A percentile compares a stretch with the other conserved stretches of the same genome.
phyloP scores from a whole-genome alignment of 2,888 invertebrate genomes.

The Lagria hirta region DNA sequence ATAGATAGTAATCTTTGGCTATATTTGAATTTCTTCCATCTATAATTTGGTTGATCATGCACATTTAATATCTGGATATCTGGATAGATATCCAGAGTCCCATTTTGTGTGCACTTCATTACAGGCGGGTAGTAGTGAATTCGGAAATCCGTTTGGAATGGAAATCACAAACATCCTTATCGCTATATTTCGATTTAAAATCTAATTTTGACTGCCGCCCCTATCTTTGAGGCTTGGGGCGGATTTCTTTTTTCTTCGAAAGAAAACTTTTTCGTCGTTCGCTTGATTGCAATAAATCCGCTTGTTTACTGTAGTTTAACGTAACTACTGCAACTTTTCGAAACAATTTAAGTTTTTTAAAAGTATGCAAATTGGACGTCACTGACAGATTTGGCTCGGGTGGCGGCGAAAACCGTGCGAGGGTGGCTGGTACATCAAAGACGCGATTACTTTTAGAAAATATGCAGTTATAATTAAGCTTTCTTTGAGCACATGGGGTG shows the following conservation, averaged over 20 bases:
- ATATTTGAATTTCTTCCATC: slow-evolving; percentile 12
- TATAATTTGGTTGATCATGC: slow-evolving; percentile 5
- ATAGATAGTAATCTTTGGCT: slow-evolving; percentile 18
- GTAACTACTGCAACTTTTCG: slow-evolving; percentile 23
- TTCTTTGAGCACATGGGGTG: too few relatives aligned
- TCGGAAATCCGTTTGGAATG: slow-evolving; percentile 27
- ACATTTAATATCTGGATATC: slow-evolving; percentile 11
- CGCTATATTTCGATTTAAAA: slow-evolving; percentile 33
- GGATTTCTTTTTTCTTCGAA: slow-evolving; percentile 15
- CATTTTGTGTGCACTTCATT: slow-evolving; percentile 16
- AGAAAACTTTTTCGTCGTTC: slow-evolving; percentile 24
- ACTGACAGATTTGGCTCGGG: slow-evolving; percentile 18
- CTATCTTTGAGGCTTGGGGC: slow-evolving; percentile 28
- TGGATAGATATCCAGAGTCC: slow-evolving; percentile 8
- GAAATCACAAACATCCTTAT: slow-evolving; percentile 32
- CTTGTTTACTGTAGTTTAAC: slow-evolving; percentile 24
- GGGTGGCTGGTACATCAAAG: too few relatives aligned
- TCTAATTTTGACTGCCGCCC: slow-evolving; percentile 32
- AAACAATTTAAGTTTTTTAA: slow-evolving; percentile 37
- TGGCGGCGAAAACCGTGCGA: too few relatives aligned
- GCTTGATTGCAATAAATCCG: slow-evolving; percentile 31
- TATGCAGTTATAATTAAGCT: too few relatives aligned
- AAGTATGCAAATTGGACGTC: slow-evolving; percentile 35
- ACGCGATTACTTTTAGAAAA: too few relatives aligned
- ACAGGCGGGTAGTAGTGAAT: slow-evolving; percentile 15